Percentiles rank a stretch among this genome's conserved stretches.
Conservation (phyloP, 2,888 invertebrate genomes). For the Carpatolechia fugitivella region DNA sequence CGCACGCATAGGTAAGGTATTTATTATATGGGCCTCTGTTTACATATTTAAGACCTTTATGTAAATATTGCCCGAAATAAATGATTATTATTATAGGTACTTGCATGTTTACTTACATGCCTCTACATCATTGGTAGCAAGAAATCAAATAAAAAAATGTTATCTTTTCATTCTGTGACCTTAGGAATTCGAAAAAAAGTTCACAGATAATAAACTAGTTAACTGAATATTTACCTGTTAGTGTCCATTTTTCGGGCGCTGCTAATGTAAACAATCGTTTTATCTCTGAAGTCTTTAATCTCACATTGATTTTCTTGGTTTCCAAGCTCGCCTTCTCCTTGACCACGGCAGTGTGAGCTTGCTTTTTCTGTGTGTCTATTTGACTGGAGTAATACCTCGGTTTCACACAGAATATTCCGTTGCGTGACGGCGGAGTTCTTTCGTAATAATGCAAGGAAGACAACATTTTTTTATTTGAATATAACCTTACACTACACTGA, state of each 20-base stretch:
- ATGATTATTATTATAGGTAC: background rate
- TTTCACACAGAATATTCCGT: conserved; percentile 47
- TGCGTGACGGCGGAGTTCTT: conserved; percentile 46
- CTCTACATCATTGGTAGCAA: conserved; percentile 2
- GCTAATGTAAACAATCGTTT: conserved; percentile 78
- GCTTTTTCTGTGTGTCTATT: conserved; percentile 60
- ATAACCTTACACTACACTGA: conserved; percentile 63
- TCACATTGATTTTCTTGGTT: conserved; percentile 63
- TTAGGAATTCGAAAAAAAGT: too few species aligned
- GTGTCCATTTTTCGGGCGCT: conserved; percentile 82
- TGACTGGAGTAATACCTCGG: conserved; percentile 59
- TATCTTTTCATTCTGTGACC: background rate
- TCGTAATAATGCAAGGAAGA: conserved; percentile 56
- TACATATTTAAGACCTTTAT: too few species aligned
- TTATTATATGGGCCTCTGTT: too few species aligned
- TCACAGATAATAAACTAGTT: too few species aligned
- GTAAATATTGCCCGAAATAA: too few species aligned
- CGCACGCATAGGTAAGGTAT: too few species aligned
- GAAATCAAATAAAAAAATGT: conserved; percentile 1
- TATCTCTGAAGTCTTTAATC: conserved; percentile 76
- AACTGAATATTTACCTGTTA: conserved; percentile 66
- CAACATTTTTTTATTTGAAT: conserved; percentile 54
- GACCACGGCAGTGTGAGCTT: conserved; percentile 40
- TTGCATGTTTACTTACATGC: background rate
- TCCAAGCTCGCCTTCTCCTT: conserved; percentile 46